phyloP scores from a whole-genome alignment of 2,888 invertebrate genomes.

The Phortica okadai region DNA sequence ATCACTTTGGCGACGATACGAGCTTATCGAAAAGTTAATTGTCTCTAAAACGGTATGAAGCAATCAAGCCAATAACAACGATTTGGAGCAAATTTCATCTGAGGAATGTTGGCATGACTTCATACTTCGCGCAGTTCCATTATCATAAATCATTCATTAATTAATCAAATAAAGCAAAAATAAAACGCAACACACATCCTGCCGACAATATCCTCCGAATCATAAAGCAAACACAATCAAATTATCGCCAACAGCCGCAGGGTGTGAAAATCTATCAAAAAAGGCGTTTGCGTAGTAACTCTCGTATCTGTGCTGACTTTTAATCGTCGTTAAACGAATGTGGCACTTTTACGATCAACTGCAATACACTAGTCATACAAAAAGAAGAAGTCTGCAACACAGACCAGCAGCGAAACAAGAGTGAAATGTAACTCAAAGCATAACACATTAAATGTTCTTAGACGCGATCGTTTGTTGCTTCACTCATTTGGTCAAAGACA shows the following conservation, averaged over 20 bases:
- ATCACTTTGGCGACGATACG: no score
- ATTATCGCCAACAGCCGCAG: neutral
- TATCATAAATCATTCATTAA: neutral
- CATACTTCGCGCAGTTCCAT: neutral
- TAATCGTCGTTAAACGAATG: slow-evolving; percentile 24
- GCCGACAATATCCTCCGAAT: neutral
- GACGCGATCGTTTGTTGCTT: neutral
- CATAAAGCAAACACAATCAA: neutral
- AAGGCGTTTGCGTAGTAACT: neutral
- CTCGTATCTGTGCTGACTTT: neutral
- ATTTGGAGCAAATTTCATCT: no score
- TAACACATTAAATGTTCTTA: neutral
- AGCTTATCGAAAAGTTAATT: no score
- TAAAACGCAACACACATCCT: neutral
- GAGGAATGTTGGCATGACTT: neutral
- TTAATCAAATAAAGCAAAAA: neutral
- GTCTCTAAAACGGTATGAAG: no score
- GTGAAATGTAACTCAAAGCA: neutral
- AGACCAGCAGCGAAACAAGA: neutral
- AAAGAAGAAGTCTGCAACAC: neutral
- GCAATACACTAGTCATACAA: neutral
- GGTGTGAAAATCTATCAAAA: slow-evolving; percentile 31
- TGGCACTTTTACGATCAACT: slow-evolving; percentile 25
- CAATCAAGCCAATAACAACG: no score
- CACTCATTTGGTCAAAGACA: slow-evolving; percentile 21